Base-by-base conservation (phyloP, 1,140 invertebrate species). In the Drosophila pallidifrons region DNA sequence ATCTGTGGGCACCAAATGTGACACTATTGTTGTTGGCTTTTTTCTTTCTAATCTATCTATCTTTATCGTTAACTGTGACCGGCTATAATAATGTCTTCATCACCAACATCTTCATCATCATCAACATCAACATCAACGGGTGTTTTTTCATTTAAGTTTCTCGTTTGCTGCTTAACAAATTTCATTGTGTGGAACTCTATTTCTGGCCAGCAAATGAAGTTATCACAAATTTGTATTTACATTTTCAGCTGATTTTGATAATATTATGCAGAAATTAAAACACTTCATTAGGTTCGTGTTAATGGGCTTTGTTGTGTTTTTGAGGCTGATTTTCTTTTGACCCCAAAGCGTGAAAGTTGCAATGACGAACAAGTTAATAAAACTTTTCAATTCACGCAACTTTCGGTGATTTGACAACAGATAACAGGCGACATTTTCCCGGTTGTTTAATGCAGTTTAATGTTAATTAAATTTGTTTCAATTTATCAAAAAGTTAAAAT, bases 231-330 rank as follows among this genome's bases (percentile, higher is more conserved):
- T 66, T 75, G 55, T 74, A 66, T 71, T 70, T 38, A 38, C 54
- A 32, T 54, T 30, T 16, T 47, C 45, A 49, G 57, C 66, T 87
- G 67, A 73, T 87, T 82, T 61, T 55, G 63, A 59, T 60, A 87
- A 82, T 69, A 72, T 80, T 88, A 80, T 87, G 51, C 74, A 41
- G 69, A 75, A 75, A 83, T 72, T 70, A 83, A 89, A 64, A 89
- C 83, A 89, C 83, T 77, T 88, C 85, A 88, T 89, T 88, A 88
- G 71, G 59, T 52, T 63, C 35, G 80, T 83, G 83, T 89, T 89
- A 88, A 89, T 88, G 66, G 57, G 35, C 63, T 38, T 65, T 43
- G 60, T 43, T 51, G 49, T 64, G 59, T 46, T 46, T 55, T 49
- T 75, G 66, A 67, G 41, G 57, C 13, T 46, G 16, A 28, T 70